Evolutionary conservation across 1,140 invertebrate genomes (phyloP).

Genomic region (Zaprionus gabonicus): DNA sequence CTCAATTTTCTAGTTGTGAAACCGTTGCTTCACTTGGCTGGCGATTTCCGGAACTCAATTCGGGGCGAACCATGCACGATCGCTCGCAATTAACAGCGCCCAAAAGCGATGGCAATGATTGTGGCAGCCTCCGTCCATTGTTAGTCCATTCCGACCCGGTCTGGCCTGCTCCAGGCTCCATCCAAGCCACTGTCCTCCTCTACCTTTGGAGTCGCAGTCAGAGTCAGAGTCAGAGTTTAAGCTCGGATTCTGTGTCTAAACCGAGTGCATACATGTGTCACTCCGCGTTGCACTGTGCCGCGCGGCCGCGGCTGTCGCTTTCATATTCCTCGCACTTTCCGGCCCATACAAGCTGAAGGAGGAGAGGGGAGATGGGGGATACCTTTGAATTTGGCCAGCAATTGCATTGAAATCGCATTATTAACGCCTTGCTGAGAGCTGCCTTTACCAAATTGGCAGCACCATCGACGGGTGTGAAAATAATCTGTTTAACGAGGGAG

Average conservation of each 20-base stretch:
- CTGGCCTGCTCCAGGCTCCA: background rate
- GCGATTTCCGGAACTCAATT: conserved; percentile 26
- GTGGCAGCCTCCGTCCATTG: conserved; percentile 46
- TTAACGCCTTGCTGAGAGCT: conserved; percentile 70
- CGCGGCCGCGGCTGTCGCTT: conserved; percentile 60
- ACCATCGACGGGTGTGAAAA: conserved; percentile 71
- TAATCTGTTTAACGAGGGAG: conserved; percentile 83
- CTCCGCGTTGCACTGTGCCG: conserved; percentile 45
- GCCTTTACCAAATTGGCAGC: conserved; percentile 67
- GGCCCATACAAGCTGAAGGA: background rate
- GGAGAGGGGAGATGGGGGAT: background rate
- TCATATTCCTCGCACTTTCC: conserved; percentile 69
- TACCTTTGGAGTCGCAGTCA: too few species aligned
- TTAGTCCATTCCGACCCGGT: conserved; percentile 17
- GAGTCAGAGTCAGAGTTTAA: conserved; percentile 21
- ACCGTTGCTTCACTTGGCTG: background rate
- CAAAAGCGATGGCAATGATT: conserved; percentile 47
- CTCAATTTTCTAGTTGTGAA: background rate
- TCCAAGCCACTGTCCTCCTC: background rate
- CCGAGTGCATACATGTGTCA: conserved; percentile 83
- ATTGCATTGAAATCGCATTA: conserved; percentile 81
- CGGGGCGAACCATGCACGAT: conserved; percentile 36
- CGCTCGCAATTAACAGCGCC: conserved; percentile 50
- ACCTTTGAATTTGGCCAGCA: conserved; percentile 64
- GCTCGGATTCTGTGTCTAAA: conserved; percentile 71